A percentile compares a stretch with the other conserved stretches of the same genome.
These are phyloP conservation scores for Euphonia xanthogaster DNA, from an alignment of 2,797 vertebrate species.

Conservation along the genomic window DNA sequence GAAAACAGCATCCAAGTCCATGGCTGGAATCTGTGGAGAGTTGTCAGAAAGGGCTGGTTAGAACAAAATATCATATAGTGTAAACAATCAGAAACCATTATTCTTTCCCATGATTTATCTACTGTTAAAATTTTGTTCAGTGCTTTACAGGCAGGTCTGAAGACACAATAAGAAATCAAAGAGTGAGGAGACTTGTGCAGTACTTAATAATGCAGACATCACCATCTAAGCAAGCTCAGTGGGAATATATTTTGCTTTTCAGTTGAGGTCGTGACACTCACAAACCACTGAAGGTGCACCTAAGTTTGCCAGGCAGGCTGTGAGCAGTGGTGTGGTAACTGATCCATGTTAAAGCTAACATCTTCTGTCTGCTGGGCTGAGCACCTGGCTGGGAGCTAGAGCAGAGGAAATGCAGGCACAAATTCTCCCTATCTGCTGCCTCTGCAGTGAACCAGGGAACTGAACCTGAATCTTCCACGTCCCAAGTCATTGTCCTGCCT, in stretches of 20 bases:
- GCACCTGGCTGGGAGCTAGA: background rate
- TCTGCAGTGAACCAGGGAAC: background rate
- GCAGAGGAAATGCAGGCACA: constrained; percentile 1
- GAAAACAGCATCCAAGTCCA: background rate
- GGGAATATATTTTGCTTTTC: constrained; percentile 23
- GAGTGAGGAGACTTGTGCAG: background rate
- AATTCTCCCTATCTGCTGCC: background rate
- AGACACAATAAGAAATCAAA: constrained; percentile 21
- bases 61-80: background rate
- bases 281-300: background rate
- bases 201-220: constrained; percentile 6
- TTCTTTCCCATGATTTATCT: background rate
- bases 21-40: background rate
- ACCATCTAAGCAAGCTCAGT: background rate
- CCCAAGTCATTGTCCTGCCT: background rate
- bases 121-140: background rate
- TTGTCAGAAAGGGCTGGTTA: background rate
- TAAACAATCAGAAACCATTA: background rate
- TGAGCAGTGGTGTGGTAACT: background rate
- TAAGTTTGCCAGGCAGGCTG: background rate
- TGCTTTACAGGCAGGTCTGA: background rate
- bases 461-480: background rate
- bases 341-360: background rate
- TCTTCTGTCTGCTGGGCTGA: background rate
- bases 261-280: background rate